Evolutionary conservation across 1,140 invertebrate species (phyloP).

Genomic region (Procambarus virginalis): DNA sequence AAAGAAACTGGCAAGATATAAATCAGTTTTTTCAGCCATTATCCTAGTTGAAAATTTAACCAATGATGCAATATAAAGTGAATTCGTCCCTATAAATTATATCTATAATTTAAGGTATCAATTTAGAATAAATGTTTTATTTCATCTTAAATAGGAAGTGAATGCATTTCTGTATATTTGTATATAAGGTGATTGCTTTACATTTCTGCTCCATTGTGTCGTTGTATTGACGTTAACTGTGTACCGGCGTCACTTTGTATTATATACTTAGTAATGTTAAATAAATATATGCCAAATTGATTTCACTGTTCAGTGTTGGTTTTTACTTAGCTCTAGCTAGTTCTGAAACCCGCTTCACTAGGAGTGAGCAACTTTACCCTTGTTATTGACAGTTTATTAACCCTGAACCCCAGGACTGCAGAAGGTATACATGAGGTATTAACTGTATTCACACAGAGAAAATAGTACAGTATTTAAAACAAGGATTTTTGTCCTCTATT

Average conservation of each 20-base stretch:
- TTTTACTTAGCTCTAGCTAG: too few relatives aligned
- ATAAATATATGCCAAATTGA: conserved; percentile 17
- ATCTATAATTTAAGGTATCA: neutral
- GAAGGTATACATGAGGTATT: too few relatives aligned
- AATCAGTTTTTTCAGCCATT: neutral
- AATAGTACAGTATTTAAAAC: too few relatives aligned
- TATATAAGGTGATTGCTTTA: conserved; percentile 52
- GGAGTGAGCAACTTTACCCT: too few relatives aligned
- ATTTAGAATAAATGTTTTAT: neutral
- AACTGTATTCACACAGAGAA: too few relatives aligned
- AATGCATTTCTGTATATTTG: conserved; percentile 58
- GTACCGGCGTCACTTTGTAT: conserved; percentile 36
- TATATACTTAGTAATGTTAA: conserved; percentile 26
- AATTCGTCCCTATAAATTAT: neutral
- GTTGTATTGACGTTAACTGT: conserved; percentile 18
- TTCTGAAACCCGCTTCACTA: too few relatives aligned
- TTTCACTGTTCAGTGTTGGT: neutral
- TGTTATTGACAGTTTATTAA: too few relatives aligned
- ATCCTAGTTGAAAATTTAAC: neutral
- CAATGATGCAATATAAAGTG: neutral
- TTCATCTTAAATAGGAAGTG: neutral
- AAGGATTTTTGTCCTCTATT: too few relatives aligned
- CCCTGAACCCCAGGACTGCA: too few relatives aligned
- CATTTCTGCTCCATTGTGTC: conserved; percentile 23
- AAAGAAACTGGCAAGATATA: too few relatives aligned